A percentile compares a stretch with the other conserved stretches of the same genome.
Conservation (phyloP, 2,888 invertebrate genomes). For the Steromphala cineraria region DNA sequence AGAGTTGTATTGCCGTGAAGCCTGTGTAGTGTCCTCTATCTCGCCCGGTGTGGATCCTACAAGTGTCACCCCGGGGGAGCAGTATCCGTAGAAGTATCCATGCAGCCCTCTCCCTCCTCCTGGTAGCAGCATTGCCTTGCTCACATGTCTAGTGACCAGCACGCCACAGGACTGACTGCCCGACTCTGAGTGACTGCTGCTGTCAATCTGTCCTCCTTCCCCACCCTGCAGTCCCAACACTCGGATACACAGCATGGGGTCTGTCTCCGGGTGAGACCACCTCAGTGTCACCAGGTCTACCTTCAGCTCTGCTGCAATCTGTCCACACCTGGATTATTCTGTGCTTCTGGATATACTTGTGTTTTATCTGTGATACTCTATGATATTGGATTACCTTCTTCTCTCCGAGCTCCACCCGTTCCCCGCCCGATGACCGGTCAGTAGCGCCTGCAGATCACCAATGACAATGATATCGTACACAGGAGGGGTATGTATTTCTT, state of each 20-base stretch:
- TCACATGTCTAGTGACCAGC: too few relatives aligned
- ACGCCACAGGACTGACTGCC: too few relatives aligned
- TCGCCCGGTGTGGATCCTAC: not conserved
- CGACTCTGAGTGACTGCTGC: too few relatives aligned
- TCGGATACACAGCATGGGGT: not conserved
- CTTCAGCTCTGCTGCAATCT: too few relatives aligned
- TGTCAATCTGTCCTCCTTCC: too few relatives aligned
- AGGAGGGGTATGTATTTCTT: not conserved
- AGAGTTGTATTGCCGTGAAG: not conserved
- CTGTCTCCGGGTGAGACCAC: not conserved
- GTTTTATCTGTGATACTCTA: too few relatives aligned
- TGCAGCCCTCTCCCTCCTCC: too few relatives aligned
- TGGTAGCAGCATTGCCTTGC: too few relatives aligned
- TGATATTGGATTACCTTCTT: not conserved
- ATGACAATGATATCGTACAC: conserved; percentile 10
- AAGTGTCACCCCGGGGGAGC: not conserved
- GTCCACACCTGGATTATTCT: too few relatives aligned
- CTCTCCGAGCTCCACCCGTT: not conserved
- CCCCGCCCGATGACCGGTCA: not conserved
- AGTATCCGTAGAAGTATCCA: not conserved
- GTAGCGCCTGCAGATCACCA: not conserved
- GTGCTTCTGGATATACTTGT: too few relatives aligned
- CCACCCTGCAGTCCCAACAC: too few relatives aligned
- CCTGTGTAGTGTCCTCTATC: not conserved
- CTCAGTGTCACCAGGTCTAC: too few relatives aligned